phyloP scores from a whole-genome alignment of 2,113 vertebrate species.

The Halcyon senegalensis region DNA sequence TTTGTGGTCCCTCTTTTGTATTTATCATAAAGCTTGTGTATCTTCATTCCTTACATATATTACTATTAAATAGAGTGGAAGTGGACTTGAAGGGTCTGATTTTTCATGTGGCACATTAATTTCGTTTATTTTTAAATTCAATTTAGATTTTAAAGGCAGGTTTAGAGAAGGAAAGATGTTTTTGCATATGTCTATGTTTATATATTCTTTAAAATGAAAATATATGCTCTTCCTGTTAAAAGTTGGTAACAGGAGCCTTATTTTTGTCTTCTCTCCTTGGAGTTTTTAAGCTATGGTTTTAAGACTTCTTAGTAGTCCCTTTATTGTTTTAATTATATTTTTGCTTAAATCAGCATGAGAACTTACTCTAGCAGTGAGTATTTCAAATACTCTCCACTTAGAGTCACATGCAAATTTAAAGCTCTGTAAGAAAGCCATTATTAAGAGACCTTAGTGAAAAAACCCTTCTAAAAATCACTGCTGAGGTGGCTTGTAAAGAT shows the following conservation, averaged over 20 bases:
- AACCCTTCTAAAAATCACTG: neutral
- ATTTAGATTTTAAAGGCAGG: neutral
- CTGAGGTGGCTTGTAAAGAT: slow-evolving; percentile 4
- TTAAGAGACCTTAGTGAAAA: neutral
- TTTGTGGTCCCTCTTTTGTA: neutral
- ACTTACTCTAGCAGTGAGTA: neutral
- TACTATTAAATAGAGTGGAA: neutral
- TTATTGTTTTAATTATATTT: neutral
- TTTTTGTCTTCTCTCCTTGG: neutral
- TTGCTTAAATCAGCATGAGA: neutral
- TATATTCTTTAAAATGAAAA: neutral
- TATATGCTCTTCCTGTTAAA: neutral
- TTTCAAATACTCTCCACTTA: neutral
- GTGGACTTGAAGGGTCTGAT: neutral
- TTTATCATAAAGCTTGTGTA: neutral
- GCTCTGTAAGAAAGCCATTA: neutral
- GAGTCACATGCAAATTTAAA: neutral
- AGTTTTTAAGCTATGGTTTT: neutral
- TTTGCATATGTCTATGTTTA: neutral
- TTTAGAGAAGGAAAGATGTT: neutral
- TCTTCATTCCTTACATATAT: neutral
- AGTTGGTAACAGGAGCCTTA: fast-evolving
- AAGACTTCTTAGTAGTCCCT: neutral
- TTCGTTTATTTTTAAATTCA: neutral
- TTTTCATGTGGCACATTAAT: neutral